Conservation (phyloP, 92 coral and sea anemone species). For the Porites rus region DNA sequence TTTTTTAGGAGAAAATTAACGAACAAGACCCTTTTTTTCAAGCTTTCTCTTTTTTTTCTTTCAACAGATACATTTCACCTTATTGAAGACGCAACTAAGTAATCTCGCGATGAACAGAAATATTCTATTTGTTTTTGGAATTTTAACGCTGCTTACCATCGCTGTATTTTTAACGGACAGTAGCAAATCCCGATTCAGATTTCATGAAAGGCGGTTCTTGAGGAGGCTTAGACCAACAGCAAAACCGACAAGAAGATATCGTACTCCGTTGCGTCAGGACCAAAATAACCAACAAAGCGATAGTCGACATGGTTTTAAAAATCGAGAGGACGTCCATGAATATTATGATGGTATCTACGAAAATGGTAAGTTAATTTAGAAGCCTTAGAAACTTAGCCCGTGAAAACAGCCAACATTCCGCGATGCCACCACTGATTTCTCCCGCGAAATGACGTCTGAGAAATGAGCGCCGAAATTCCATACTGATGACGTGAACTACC, state of each 20-base stretch:
- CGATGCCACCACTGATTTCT: too few relatives aligned
- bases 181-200: neutral
- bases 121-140: neutral
- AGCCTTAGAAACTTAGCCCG: neutral
- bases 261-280: neutral
- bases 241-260: neutral
- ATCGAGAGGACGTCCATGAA: neutral
- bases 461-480: too few relatives aligned
- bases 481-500: too few relatives aligned
- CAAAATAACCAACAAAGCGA: neutral
- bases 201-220: constrained; percentile 1
- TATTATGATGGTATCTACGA: constrained; percentile 18
- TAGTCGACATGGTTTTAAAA: too few relatives aligned
- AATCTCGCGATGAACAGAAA: constrained; percentile 10
- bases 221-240: constrained; percentile 14
- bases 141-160: constrained; percentile 1
- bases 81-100: neutral
- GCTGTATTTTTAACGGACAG: constrained; percentile 20
- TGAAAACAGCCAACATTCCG: neutral
- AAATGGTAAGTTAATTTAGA: neutral
- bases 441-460: too few relatives aligned
- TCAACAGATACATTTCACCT: neutral
- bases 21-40: neutral
- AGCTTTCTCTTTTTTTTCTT: neutral
- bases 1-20: too few relatives aligned